These are phyloP conservation scores for Bradypodion ventrale DNA, from an alignment of 2,797 vertebrate genomes.

Conservation along the genomic window DNA sequence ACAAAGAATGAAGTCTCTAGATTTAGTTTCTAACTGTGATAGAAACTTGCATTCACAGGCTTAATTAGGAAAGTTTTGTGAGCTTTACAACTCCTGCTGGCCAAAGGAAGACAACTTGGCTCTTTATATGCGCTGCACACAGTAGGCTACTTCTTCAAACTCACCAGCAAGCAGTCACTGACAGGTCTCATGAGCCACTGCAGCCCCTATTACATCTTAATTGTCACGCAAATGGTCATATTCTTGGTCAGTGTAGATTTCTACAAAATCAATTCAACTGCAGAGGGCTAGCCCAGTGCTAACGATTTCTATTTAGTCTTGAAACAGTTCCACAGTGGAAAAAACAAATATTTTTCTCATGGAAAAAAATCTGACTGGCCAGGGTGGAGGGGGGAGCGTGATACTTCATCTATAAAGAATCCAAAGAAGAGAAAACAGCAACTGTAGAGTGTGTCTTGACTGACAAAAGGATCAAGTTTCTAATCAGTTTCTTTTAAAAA, in stretches of 20 bases:
- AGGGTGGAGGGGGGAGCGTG: no score
- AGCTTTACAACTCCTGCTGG: slow-evolving; percentile 12
- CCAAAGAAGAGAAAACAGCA: neutral
- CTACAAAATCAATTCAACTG: neutral
- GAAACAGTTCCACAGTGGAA: neutral
- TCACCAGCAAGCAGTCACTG: slow-evolving; percentile 36
- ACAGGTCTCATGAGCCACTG: slow-evolving; percentile 47
- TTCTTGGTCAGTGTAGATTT: neutral
- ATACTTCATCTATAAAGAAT: neutral
- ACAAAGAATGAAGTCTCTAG: neutral
- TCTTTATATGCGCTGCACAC: slow-evolving; percentile 41
- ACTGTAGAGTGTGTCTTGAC: no score
- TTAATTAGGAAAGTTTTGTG: slow-evolving; percentile 14
- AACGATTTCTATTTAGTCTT: neutral
- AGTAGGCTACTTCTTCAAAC: slow-evolving; percentile 12
- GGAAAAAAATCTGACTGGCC: neutral
- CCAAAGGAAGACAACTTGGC: slow-evolving; percentile 11
- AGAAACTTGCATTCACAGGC: neutral
- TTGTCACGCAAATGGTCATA: neutral
- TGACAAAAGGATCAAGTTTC: no score
- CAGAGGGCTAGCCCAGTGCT: neutral
- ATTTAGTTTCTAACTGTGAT: slow-evolving; percentile 14
- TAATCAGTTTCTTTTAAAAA: no score
- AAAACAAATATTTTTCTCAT: neutral
- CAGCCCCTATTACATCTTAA: neutral